Percentiles rank a stretch among this genome's conserved stretches.
Conservation (phyloP, 1,140 invertebrate genomes). For the Macrobrachium nipponense region DNA sequence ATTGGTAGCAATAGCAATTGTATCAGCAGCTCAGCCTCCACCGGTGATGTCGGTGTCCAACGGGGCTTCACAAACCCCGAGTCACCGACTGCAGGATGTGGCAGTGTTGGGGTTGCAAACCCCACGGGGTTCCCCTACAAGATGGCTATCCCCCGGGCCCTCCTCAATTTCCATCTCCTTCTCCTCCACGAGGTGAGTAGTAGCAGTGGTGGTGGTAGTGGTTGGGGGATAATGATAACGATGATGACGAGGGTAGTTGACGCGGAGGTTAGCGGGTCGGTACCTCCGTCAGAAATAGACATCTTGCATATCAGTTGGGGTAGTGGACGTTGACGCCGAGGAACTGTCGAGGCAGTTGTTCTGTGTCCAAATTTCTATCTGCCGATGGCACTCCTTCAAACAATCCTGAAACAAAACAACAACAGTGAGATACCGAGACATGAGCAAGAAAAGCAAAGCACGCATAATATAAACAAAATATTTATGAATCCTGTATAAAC, state of each 20-base stretch:
- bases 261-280: slow-evolving; percentile 27
- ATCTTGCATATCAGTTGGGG: slow-evolving; percentile 54
- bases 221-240: too few relatives aligned
- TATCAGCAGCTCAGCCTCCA: neutral
- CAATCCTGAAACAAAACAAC: slow-evolving; percentile 42
- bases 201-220: too few relatives aligned
- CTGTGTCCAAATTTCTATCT: slow-evolving; percentile 57
- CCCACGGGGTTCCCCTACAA: slow-evolving; percentile 28
- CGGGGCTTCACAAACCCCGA: slow-evolving; percentile 45
- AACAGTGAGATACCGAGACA: neutral
- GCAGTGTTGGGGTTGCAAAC: slow-evolving; percentile 56
- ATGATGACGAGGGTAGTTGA: slow-evolving; percentile 30
- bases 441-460: too few relatives aligned
- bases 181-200: too few relatives aligned
- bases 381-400: slow-evolving; percentile 54
- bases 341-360: slow-evolving; percentile 26
- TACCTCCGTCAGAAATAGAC: slow-evolving; percentile 53
- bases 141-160: too few relatives aligned
- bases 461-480: too few relatives aligned
- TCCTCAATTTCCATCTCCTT: too few relatives aligned
- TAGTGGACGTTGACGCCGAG: slow-evolving; percentile 35
- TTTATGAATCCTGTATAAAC: neutral
- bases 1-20: slow-evolving; percentile 27
- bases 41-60: slow-evolving; percentile 47
- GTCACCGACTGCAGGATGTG: slow-evolving; percentile 60